phyloP scores from a whole-genome alignment of 2,888 invertebrate species.

The Luffia ferchaultella region DNA sequence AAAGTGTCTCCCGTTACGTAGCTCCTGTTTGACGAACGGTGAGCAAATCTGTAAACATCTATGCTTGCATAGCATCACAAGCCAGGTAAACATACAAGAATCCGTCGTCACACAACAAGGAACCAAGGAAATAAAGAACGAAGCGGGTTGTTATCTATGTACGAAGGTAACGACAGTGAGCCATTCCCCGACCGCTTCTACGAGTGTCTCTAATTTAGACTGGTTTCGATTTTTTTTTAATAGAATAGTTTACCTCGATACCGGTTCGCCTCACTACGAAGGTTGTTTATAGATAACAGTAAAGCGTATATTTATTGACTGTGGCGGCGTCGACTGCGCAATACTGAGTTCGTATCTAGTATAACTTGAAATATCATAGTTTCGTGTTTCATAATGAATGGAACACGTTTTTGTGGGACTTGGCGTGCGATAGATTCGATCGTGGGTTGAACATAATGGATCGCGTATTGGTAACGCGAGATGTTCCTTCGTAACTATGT shows the following conservation, averaged over 20 bases:
- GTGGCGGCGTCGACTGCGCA: slow-evolving; percentile 37
- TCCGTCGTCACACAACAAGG: too few relatives aligned
- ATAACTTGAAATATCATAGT: slow-evolving; percentile 43
- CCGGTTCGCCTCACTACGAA: slow-evolving; percentile 46
- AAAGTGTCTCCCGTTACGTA: too few relatives aligned
- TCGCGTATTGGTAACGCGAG: background rate
- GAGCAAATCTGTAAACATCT: too few relatives aligned
- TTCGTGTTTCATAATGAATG: slow-evolving; percentile 61
- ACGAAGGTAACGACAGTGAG: background rate
- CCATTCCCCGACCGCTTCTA: background rate
- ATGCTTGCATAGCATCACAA: too few relatives aligned
- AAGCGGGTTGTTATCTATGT: too few relatives aligned
- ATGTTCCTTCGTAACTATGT: too few relatives aligned
- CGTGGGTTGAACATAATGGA: background rate
- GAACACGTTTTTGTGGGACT: slow-evolving; percentile 47
- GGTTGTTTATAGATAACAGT: slow-evolving; percentile 59
- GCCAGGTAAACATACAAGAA: too few relatives aligned
- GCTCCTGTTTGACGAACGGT: too few relatives aligned
- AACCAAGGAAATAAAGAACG: too few relatives aligned
- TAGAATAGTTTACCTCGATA: slow-evolving; percentile 61
- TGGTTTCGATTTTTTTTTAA: slow-evolving; percentile 54
- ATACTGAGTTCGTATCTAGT: slow-evolving; percentile 15
- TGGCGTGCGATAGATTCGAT: background rate
- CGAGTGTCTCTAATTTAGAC: slow-evolving; percentile 46
- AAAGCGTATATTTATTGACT: slow-evolving; percentile 53